Evolutionary conservation across 2,113 vertebrate genomes (phyloP).

Genomic region (Lepus timidus): DNA sequence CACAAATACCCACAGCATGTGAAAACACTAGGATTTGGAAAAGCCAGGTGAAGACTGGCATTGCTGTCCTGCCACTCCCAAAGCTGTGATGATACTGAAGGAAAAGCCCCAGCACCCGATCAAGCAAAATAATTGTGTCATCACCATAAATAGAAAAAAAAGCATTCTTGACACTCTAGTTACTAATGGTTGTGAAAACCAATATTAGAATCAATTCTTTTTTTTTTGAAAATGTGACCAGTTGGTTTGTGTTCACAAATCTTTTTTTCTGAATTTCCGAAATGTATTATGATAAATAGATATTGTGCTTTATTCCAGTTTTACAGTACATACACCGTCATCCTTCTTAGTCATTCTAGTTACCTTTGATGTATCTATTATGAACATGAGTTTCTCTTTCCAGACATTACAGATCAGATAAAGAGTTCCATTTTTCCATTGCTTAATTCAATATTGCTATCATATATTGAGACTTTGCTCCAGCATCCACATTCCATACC

Average conservation of each 20-base stretch:
- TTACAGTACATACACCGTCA: background rate
- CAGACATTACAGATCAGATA: background rate
- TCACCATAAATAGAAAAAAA: background rate
- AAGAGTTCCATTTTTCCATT: conserved; percentile 1
- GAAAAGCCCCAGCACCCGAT: background rate
- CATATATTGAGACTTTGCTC: background rate
- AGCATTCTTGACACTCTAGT: background rate
- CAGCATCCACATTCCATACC: background rate
- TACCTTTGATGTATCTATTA: background rate
- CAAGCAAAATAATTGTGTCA: background rate
- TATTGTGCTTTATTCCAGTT: background rate
- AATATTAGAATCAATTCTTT: background rate
- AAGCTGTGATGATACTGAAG: background rate
- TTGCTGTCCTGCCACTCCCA: background rate
- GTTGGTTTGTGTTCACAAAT: background rate
- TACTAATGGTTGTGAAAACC: background rate
- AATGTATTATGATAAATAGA: background rate
- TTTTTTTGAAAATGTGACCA: background rate
- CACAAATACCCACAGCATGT: background rate
- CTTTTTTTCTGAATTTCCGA: background rate
- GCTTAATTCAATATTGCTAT: background rate
- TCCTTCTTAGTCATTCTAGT: conserved; percentile 7
- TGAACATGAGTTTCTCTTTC: conserved; percentile 13
- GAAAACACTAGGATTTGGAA: background rate
- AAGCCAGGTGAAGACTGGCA: background rate